Percentiles rank a stretch among this genome's conserved stretches.
Conservation (phyloP, 1,140 invertebrate species). For the Pogonus chalceus region DNA sequence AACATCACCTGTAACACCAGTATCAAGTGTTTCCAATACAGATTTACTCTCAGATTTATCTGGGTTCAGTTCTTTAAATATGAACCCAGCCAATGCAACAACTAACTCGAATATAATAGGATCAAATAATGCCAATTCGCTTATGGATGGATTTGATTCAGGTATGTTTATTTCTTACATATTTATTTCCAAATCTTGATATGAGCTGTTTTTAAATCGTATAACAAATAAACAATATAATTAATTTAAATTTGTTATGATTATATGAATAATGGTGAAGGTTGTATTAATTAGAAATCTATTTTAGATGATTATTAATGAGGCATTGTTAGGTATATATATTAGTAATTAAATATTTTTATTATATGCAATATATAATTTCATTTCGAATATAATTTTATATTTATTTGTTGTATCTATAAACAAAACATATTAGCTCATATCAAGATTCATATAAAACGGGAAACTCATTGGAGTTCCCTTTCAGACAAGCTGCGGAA, state of each 20-base stretch:
- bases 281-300: background rate
- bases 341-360: no score
- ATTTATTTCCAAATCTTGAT: slow-evolving; percentile 8
- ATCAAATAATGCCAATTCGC: slow-evolving; percentile 12
- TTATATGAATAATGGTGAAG: background rate
- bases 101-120: slow-evolving; percentile 22
- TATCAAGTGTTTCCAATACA: slow-evolving; percentile 28
- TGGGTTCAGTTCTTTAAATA: slow-evolving; percentile 32
- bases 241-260: background rate
- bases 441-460: no score
- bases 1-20: slow-evolving; percentile 15
- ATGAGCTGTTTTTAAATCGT: slow-evolving; percentile 10
- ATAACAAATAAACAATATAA: no score
- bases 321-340: no score
- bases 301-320: background rate
- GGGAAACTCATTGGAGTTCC: no score
- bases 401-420: no score
- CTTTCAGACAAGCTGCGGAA: no score
- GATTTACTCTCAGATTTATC: slow-evolving; percentile 49
- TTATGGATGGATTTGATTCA: slow-evolving; percentile 23
- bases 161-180: slow-evolving; percentile 25
- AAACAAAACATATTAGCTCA: no score
- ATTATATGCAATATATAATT: no score
- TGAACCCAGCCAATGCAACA: slow-evolving; percentile 20
- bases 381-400: no score